Conservation (phyloP, 2,113 vertebrate genomes). For the Eulemur macaco region DNA sequence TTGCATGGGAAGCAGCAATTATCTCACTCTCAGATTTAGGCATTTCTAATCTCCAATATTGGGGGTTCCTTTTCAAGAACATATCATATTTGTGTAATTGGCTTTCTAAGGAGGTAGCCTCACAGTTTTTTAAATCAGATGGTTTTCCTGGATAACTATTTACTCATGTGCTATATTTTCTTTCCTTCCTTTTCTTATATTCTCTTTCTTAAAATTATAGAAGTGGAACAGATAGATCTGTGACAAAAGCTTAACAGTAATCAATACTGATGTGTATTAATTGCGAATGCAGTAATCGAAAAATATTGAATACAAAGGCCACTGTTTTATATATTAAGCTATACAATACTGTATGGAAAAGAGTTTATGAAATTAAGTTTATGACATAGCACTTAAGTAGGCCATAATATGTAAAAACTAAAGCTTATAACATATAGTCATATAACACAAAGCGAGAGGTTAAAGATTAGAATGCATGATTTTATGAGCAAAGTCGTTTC, state of each 20-base stretch:
- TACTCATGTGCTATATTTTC: not conserved
- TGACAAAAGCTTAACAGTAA: conserved; percentile 22
- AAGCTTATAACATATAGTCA: not conserved
- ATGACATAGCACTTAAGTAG: not conserved
- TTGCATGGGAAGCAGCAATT: conserved; percentile 24
- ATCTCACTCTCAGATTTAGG: conserved; percentile 24
- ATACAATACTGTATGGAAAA: not conserved
- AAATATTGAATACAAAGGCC: not conserved
- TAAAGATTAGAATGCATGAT: not conserved
- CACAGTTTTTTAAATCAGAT: conserved; percentile 53
- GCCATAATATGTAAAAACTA: not conserved
- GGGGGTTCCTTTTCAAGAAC: conserved; percentile 68
- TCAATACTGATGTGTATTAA: conserved; percentile 46
- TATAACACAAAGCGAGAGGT: not conserved
- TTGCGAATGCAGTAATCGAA: not conserved
- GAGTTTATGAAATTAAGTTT: not conserved
- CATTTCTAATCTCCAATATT: conserved; percentile 45
- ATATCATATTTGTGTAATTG: conserved; percentile 61
- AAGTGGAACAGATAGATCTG: not conserved
- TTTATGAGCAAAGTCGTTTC: not conserved
- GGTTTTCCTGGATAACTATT: conserved; percentile 31
- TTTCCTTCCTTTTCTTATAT: conserved; percentile 47
- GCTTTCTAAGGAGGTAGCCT: conserved; percentile 61
- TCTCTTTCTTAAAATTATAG: conserved; percentile 67
- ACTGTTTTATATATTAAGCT: not conserved